Base-by-base conservation (phyloP, 2,888 invertebrate species). In the Eudasyphora cyanicolor region DNA sequence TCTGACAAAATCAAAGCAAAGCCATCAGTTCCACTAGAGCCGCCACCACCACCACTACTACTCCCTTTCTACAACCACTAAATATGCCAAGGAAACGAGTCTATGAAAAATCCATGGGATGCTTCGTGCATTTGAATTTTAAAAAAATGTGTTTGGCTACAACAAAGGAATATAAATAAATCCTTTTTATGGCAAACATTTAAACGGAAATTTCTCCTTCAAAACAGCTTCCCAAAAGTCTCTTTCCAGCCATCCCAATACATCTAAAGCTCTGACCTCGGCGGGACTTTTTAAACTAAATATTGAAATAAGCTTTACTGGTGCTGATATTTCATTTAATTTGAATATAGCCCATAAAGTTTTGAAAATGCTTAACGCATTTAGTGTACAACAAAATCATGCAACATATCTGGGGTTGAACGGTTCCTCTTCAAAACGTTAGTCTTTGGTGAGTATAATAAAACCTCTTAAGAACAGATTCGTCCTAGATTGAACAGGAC, bases 111-210 rank as follows among this genome's bases (percentile, higher is more conserved):
- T n/a, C n/a, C n/a, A n/a, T n/a, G n/a, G n/a, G n/a, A n/a, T n/a
- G n/a, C n/a, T n/a, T n/a, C n/a, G n/a, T n/a, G n/a, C n/a, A n/a
- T 24, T 2, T 24, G 12, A 14, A 27, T 24, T n/a, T n/a, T 21
- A 57, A 27, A 57, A 57, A 21, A 19, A 57, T 42, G 67, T 45
- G 42, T 69, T 32, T 69, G 29, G 57, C 45, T 14, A 32, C 24
- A 71, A 38, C 45, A 35, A 62, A 79, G 67, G 29, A 73, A 54
- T 62, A 80, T 49, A 77, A 83, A 79, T 74, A 79, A 76, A 83
- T 80, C 80, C 82, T 77, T 80, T 80, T 78, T 80, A 77, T 76
- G 79, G 74, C n/a, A 8, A 62, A 82, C 79, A 77, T 70, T 79
- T 74, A 79, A 83, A 80, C 77, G 79, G 74, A 76, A 67, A 76